These are phyloP conservation scores for Chrosomus eos DNA, from an alignment of 2,797 vertebrate species.

Conservation along the genomic window DNA sequence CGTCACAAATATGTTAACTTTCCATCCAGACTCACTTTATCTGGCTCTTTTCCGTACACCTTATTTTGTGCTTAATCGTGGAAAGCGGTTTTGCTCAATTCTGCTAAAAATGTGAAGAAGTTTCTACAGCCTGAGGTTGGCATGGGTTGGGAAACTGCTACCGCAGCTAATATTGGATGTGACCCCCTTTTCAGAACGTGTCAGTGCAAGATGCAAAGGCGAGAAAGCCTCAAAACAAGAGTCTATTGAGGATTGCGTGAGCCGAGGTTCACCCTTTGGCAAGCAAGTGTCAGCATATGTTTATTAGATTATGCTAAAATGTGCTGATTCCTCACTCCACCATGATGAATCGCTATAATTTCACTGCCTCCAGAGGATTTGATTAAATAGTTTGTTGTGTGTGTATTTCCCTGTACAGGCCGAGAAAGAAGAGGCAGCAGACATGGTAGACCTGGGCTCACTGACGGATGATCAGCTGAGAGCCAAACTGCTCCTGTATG, in stretches of 20 bases:
- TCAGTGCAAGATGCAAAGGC: slow-evolving; percentile 14
- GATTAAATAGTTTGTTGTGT: slow-evolving; percentile 30
- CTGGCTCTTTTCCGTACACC: not conserved
- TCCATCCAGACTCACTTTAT: not conserved
- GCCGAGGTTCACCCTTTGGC: slow-evolving; percentile 35
- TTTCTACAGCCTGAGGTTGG: slow-evolving; percentile 9
- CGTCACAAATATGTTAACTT: not conserved
- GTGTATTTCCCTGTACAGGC: slow-evolving; percentile 44
- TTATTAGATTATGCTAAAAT: slow-evolving; percentile 48
- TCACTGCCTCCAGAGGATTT: slow-evolving; percentile 20
- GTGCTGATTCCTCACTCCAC: slow-evolving; percentile 27
- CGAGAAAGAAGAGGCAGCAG: slow-evolving; percentile 42
- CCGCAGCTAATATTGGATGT: slow-evolving; percentile 17
- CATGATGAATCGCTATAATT: slow-evolving; percentile 35
- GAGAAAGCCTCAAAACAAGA: slow-evolving; percentile 32
- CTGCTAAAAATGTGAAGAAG: not conserved
- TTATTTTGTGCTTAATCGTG: not conserved
- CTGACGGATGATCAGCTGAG: slow-evolving; percentile 81
- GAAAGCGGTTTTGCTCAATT: not conserved
- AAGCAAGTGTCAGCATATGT: slow-evolving; percentile 33
- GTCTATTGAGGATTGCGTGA: slow-evolving; percentile 32
- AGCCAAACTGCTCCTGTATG: slow-evolving; percentile 73
- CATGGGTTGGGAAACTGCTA: slow-evolving; percentile 12
- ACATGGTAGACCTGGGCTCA: slow-evolving; percentile 69
- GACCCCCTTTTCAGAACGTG: slow-evolving; percentile 30